Evolutionary conservation across 2,888 invertebrate genomes (phyloP), one percentile per base, ranked within the genome.

Genomic region (Chrysomela aeneicollis): DNA sequence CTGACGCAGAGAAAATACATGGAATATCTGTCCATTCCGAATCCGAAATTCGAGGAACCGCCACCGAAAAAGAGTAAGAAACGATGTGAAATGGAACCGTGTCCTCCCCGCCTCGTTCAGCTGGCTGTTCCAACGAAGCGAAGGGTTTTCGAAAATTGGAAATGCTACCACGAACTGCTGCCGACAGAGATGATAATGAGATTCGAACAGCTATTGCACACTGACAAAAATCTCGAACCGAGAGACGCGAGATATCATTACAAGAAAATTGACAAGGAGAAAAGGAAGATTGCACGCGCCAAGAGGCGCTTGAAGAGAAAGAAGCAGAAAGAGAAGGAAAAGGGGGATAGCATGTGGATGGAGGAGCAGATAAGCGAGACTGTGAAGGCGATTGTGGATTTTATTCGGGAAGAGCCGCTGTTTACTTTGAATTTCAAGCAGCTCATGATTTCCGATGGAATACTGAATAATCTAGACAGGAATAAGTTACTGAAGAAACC

Each of bases 401-500:
- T 72, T 59, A 72, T 81, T 5, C 67, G 73, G 59, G 72, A 76
- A 21, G 75, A 78, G 60, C 77, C 76, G 0, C 50, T 76, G 22
- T 74, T 76, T 50, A 63, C 73, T 4, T 68, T 81, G 8, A 79
- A 78, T 55, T 79, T 74, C 58, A 78, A 77, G 61, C 80, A 80
- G 63, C 68, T 79, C 67, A 51, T 79, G 61, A 61, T 79, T 0
- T 77, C 79, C 12, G 74, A 79, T 63, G 72, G 73, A 21, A 75
- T 81, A 26, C 55, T 78, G 42, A 69, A 67, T 5, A 67, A 69
- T 19, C 62, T 79, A 18, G 70, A 73, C 3, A 37, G 64, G 32
- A 64, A 61, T 35, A 55, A 68, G 5, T 35, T 68, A 46, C 19
- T 66, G 64, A 61, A 71, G 60, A 71, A 73, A 61, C 76, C 74